Evolutionary conservation across 2,113 vertebrate species (phyloP).

Genomic region (Phalacrocorax carbo): DNA sequence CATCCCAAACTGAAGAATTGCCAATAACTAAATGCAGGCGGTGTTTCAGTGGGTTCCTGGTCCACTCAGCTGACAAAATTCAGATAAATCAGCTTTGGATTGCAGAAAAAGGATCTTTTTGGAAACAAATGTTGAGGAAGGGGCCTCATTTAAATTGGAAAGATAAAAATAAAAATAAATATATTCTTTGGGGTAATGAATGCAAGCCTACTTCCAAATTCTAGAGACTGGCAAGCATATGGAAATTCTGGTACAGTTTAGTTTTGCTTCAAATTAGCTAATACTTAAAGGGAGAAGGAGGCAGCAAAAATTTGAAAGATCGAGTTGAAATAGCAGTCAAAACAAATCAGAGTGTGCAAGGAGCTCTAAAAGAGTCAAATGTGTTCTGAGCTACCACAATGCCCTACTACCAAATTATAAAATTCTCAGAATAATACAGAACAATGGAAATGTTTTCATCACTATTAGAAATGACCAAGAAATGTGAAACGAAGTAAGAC

Average conservation of each 20-base stretch:
- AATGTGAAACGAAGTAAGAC: background rate
- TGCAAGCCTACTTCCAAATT: background rate
- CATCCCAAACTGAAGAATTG: background rate
- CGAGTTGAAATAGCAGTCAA: background rate
- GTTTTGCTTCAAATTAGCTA: background rate
- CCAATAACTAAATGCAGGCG: background rate
- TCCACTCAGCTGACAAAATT: background rate
- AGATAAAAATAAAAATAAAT: background rate
- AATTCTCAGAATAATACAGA: background rate
- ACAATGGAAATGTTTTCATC: background rate
- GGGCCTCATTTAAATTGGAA: background rate
- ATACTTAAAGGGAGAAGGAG: background rate
- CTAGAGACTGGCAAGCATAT: background rate
- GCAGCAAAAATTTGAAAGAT: background rate
- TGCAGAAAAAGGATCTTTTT: background rate
- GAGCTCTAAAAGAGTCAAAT: background rate
- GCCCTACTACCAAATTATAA: background rate
- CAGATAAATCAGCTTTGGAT: background rate
- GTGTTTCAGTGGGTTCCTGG: background rate
- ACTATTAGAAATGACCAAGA: background rate
- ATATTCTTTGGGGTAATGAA: background rate
- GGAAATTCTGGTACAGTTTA: background rate
- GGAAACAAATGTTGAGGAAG: background rate
- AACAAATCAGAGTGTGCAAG: background rate
- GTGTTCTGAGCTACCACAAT: background rate